Conservation (phyloP, 2,113 vertebrate species). For the Cygnus buccinator region DNA sequence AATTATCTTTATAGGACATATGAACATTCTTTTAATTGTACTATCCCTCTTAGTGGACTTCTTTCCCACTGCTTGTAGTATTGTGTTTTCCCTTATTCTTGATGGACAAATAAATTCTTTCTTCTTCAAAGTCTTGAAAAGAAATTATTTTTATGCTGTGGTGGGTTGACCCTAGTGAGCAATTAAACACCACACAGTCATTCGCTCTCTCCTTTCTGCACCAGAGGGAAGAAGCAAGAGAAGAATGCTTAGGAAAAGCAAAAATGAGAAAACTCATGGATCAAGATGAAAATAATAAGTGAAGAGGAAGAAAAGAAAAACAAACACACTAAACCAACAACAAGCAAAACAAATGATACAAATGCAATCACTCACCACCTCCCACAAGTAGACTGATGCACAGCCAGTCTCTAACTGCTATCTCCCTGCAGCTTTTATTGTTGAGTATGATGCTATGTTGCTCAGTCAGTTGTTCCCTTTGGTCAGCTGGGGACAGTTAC, state of each 20-base stretch:
- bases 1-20: neutral
- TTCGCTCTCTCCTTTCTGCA: rapidly evolving
- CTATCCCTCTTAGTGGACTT: neutral
- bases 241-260: neutral
- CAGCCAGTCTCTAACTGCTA: neutral
- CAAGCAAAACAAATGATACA: too few relatives aligned
- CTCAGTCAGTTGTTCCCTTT: neutral
- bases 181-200: neutral
- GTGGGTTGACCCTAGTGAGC: neutral
- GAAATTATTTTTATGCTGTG: neutral
- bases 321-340: too few relatives aligned
- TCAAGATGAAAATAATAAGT: too few relatives aligned
- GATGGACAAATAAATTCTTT: neutral
- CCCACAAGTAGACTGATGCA: neutral
- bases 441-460: neutral
- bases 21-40: neutral
- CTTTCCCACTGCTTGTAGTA: neutral
- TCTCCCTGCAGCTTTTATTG: neutral
- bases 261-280: neutral
- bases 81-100: neutral
- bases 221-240: neutral
- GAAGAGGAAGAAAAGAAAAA: too few relatives aligned
- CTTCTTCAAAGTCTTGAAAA: neutral
- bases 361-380: neutral
- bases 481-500: neutral